A percentile compares a stretch with the other conserved stretches of the same genome.
Evolutionary conservation across 2,888 invertebrate genomes (phyloP).

Genomic region (Drosophila helvetica): DNA sequence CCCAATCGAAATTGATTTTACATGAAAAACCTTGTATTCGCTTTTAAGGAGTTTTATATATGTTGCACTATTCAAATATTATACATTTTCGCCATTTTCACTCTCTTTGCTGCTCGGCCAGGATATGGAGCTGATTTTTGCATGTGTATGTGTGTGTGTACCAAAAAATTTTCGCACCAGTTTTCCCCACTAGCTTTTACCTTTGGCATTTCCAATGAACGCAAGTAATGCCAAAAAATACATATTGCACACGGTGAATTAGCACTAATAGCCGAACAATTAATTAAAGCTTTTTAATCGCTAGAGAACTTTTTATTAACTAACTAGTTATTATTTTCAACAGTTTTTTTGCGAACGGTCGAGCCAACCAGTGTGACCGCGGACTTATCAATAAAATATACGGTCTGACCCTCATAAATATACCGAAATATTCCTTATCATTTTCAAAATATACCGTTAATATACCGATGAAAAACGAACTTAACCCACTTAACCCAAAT

Average conservation of each 20-base stretch:
- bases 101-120: conserved; percentile 32
- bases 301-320: conserved; percentile 51
- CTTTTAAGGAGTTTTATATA: conserved; percentile 13
- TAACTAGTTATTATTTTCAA: conserved; percentile 51
- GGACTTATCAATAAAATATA: neutral
- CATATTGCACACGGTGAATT: conserved; percentile 73
- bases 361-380: conserved; percentile 43
- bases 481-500: too few species aligned
- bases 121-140: conserved; percentile 51
- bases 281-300: conserved; percentile 41
- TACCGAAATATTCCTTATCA: neutral
- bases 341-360: conserved; percentile 70
- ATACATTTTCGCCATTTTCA: conserved; percentile 54
- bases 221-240: conserved; percentile 81
- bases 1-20: conserved; percentile 66
- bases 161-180: conserved; percentile 60
- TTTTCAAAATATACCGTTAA: neutral
- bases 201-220: conserved; percentile 83
- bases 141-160: conserved; percentile 57
- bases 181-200: conserved; percentile 70
- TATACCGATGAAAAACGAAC: neutral
- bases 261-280: conserved; percentile 54
- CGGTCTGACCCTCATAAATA: neutral
- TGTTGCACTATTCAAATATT: conserved; percentile 4
- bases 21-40: conserved; percentile 41